Percentiles rank a stretch among this genome's conserved stretches.
Evolutionary conservation across 2,113 vertebrate genomes (phyloP).

Genomic region (Phaethon lepturus): DNA sequence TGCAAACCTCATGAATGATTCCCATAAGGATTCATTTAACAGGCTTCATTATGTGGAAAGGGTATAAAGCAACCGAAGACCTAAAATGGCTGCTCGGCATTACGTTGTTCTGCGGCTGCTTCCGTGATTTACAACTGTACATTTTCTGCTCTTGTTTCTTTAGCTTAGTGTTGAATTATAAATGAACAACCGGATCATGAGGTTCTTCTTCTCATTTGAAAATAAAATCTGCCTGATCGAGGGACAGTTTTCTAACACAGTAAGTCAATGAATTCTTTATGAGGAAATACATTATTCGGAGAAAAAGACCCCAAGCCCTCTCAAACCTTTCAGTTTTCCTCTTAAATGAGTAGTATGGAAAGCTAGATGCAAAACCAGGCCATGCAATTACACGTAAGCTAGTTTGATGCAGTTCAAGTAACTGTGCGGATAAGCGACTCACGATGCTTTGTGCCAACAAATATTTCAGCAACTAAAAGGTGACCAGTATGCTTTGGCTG

Average conservation of each 20-base stretch:
- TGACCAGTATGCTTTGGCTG: background rate
- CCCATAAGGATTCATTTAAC: slow-evolving; percentile 44
- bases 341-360: background rate
- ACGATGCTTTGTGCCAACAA: background rate
- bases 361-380: background rate
- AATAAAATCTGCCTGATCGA: slow-evolving; percentile 52
- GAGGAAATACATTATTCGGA: background rate
- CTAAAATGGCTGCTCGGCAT: background rate
- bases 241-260: background rate
- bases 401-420: background rate
- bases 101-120: slow-evolving; percentile 18
- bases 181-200: slow-evolving; percentile 43
- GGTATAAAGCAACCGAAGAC: background rate
- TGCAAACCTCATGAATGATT: slow-evolving; percentile 15
- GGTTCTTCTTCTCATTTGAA: slow-evolving; percentile 43
- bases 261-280: slow-evolving; percentile 28
- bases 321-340: background rate
- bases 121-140: background rate
- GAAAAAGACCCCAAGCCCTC: background rate
- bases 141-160: slow-evolving; percentile 56
- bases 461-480: background rate
- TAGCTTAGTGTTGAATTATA: slow-evolving; percentile 55
- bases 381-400: background rate
- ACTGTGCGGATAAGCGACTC: background rate
- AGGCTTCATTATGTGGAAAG: slow-evolving; percentile 6